phyloP scores from a whole-genome alignment of 2,113 vertebrate species.

The Ptyas mucosa region DNA sequence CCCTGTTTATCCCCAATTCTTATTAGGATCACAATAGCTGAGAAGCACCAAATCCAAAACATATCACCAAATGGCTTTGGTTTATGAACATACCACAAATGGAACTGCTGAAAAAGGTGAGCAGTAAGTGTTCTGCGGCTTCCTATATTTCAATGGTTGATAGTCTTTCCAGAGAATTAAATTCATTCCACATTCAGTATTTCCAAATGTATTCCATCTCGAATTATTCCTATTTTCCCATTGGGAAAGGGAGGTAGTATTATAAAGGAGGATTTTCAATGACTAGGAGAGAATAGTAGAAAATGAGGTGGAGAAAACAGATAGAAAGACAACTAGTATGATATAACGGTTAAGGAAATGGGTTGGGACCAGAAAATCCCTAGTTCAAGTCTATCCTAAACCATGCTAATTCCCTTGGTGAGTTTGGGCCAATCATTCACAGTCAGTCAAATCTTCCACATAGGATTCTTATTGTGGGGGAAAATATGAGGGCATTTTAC shows the following conservation, averaged over 20 bases:
- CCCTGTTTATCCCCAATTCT: not conserved
- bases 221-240: not conserved
- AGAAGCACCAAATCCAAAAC: not conserved
- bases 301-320: not conserved
- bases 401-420: not conserved
- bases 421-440: not conserved
- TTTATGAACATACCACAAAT: not conserved
- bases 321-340: not conserved
- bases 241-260: not conserved
- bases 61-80: not conserved
- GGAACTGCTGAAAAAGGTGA: not conserved
- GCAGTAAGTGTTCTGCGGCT: not conserved
- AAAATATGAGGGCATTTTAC: not conserved
- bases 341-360: not conserved
- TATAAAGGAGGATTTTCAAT: not conserved
- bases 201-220: not conserved
- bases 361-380: not conserved
- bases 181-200: not conserved
- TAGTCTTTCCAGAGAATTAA: not conserved
- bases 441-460: not conserved
- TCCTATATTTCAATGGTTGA: not conserved
- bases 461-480: not conserved
- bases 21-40: not conserved
- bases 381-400: not conserved
- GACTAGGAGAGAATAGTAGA: not conserved